phyloP scores from a whole-genome alignment of 2,888 invertebrate genomes.

The Gnatocerus cornutus region DNA sequence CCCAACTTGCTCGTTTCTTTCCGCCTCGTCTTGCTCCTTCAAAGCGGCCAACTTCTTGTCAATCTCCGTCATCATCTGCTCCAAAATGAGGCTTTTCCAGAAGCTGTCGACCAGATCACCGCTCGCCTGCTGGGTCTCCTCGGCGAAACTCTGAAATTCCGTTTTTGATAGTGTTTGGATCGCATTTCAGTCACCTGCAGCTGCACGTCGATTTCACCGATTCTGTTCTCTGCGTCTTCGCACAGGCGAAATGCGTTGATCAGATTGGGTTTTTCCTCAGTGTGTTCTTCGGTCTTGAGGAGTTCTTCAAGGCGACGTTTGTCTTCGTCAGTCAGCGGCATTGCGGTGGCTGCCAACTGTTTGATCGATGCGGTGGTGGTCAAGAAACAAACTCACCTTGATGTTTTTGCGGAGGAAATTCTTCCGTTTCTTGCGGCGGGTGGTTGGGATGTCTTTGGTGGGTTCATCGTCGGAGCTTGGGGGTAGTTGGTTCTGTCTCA shows the following conservation, averaged over 20 bases:
- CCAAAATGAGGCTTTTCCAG: background rate
- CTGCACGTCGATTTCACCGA: background rate
- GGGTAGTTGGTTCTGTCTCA: too few species aligned
- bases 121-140: background rate
- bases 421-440: background rate
- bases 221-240: background rate
- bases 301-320: slow-evolving; percentile 44
- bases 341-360: slow-evolving; percentile 49
- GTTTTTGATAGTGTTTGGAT: too few species aligned
- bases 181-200: background rate
- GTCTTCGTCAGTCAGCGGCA: slow-evolving; percentile 49
- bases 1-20: too few species aligned
- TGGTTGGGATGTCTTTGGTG: too few species aligned
- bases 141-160: background rate
- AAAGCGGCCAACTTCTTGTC: background rate
- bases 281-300: background rate
- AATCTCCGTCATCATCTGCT: background rate
- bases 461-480: too few species aligned
- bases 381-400: slow-evolving; percentile 13
- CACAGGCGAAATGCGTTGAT: background rate
- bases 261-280: background rate
- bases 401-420: slow-evolving; percentile 26
- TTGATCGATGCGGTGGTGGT: slow-evolving; percentile 31
- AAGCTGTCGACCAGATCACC: background rate
- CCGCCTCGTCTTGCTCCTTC: background rate